Evolutionary conservation across 2,797 vertebrate genomes (phyloP).

Genomic region (Thamnophis elegans): DNA sequence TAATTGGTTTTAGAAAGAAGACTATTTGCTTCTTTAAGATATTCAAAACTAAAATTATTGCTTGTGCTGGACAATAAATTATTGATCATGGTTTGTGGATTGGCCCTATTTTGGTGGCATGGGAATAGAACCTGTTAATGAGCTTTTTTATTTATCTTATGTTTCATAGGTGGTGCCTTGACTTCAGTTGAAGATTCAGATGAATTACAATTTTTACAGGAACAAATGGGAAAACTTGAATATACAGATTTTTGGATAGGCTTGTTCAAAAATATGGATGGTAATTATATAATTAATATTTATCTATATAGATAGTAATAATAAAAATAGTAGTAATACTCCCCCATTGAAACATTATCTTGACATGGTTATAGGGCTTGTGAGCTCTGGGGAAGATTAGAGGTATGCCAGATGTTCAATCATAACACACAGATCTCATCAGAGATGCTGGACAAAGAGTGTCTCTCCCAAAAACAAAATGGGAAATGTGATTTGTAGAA

Average conservation of each 20-base stretch:
- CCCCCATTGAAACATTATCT: no score
- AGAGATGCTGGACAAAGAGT: no score
- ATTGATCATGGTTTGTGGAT: not conserved
- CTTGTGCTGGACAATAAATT: not conserved
- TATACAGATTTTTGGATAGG: slow-evolving; percentile 86
- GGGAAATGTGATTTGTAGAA: no score
- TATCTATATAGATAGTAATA: not conserved
- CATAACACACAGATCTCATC: no score
- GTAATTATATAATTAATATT: slow-evolving; percentile 66
- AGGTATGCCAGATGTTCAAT: no score
- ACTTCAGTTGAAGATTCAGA: slow-evolving; percentile 79
- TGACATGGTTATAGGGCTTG: no score
- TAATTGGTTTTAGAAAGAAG: not conserved
- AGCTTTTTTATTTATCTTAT: slow-evolving; percentile 10
- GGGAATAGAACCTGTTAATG: not conserved
- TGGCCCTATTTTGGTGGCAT: not conserved
- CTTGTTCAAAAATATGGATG: slow-evolving; percentile 82
- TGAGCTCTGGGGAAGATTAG: no score
- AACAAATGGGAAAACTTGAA: slow-evolving; percentile 77
- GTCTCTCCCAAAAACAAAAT: no score
- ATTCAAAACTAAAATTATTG: not conserved
- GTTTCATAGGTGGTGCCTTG: slow-evolving; percentile 78
- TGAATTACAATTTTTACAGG: slow-evolving; percentile 81
- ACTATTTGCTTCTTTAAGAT: not conserved
- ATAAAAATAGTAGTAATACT: no score